Conservation (phyloP, 2,113 vertebrate species). For the Phyllostomus hastatus region DNA sequence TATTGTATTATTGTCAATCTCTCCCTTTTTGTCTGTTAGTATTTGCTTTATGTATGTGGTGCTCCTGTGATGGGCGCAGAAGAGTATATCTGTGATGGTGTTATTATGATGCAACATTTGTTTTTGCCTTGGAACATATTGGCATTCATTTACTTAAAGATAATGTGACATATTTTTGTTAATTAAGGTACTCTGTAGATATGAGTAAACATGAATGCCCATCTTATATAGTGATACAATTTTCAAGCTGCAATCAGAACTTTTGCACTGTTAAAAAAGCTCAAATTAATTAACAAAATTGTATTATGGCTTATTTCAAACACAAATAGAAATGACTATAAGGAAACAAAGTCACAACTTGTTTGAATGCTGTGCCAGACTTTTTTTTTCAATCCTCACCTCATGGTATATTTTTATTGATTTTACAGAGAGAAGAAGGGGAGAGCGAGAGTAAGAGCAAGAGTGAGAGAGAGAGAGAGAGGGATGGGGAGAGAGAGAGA, state of each 20-base stretch:
- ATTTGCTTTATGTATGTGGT: neutral
- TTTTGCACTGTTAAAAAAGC: constrained; percentile 73
- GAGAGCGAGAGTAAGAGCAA: too few species aligned
- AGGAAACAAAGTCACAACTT: constrained; percentile 62
- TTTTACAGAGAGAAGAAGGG: too few species aligned
- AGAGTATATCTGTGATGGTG: neutral
- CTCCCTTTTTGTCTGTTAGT: too few species aligned
- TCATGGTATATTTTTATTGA: too few species aligned
- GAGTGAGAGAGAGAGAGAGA: too few species aligned
- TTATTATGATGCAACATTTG: neutral
- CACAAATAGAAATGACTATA: constrained; percentile 46
- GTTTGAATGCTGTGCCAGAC: constrained; percentile 27
- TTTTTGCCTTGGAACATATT: constrained; percentile 52
- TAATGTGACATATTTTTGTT: constrained; percentile 69
- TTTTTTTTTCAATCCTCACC: neutral
- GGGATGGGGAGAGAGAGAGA: too few species aligned
- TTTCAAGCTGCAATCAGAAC: constrained; percentile 44
- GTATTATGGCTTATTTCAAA: constrained; percentile 66
- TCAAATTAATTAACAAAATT: constrained; percentile 69
- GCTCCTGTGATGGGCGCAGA: neutral
- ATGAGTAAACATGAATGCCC: constrained; percentile 76
- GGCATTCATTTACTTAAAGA: too few species aligned
- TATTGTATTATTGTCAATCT: too few species aligned
- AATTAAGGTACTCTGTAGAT: constrained; percentile 75
- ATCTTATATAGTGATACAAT: constrained; percentile 72